Percentiles rank a stretch among this genome's conserved stretches.
Evolutionary conservation across 2,888 invertebrate genomes (phyloP).

Genomic region (Trachelus tabidus): DNA sequence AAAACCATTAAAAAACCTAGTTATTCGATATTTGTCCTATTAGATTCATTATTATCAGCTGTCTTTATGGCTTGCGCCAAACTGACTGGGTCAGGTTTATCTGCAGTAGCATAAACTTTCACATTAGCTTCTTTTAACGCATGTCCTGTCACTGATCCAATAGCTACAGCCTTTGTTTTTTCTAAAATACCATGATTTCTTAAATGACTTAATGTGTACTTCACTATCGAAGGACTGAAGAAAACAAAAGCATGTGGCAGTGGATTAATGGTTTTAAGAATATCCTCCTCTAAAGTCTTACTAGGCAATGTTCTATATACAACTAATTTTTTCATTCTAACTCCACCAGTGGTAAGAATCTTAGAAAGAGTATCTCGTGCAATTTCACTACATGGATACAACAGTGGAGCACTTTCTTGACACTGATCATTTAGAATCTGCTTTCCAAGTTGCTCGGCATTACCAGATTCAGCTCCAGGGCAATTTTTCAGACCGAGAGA

Average conservation of each 20-base stretch:
- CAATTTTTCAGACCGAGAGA: slow-evolving; percentile 45
- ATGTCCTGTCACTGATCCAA: slow-evolving; percentile 57
- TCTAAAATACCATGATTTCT: slow-evolving; percentile 26
- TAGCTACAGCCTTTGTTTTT: slow-evolving; percentile 51
- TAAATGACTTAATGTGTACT: slow-evolving; percentile 42
- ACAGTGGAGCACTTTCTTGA: slow-evolving; percentile 36
- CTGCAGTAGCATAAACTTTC: slow-evolving; percentile 44
- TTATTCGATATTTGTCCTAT: background rate
- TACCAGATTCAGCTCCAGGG: slow-evolving; percentile 52
- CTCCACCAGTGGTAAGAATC: slow-evolving; percentile 35
- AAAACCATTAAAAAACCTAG: background rate
- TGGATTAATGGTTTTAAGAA: slow-evolving; percentile 34
- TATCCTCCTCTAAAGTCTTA: slow-evolving; percentile 44
- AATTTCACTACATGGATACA: slow-evolving; percentile 61
- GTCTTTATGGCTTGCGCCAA: slow-evolving; percentile 45
- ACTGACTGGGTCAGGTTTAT: slow-evolving; percentile 55
- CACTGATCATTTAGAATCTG: slow-evolving; percentile 35
- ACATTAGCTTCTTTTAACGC: slow-evolving; percentile 46
- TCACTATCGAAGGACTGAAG: slow-evolving; percentile 60
- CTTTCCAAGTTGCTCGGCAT: slow-evolving; percentile 54
- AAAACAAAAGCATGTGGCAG: slow-evolving; percentile 50
- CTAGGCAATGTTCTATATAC: slow-evolving; percentile 53
- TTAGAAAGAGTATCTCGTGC: slow-evolving; percentile 53
- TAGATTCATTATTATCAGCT: slow-evolving; percentile 16
- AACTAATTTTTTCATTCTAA: slow-evolving; percentile 45